phyloP scores from a whole-genome alignment of 2,797 vertebrate genomes.

The Coreius guichenoti region DNA sequence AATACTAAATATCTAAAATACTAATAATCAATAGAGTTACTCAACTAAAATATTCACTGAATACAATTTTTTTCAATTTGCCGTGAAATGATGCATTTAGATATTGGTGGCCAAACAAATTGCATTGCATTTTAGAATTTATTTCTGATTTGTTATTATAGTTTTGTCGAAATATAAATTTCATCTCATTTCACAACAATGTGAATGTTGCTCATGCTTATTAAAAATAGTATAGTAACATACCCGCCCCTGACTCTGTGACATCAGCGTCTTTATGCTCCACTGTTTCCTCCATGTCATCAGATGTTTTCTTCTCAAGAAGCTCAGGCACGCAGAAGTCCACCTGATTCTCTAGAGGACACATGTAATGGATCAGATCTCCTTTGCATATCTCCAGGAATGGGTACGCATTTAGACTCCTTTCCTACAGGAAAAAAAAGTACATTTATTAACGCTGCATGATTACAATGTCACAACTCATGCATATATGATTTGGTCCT shows the following conservation, averaged over 20 bases:
- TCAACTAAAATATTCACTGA: not conserved
- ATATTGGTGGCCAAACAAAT: not conserved
- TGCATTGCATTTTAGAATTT: not conserved
- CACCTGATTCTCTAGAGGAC: conserved; percentile 89
- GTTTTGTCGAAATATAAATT: not conserved
- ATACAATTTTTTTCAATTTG: not conserved
- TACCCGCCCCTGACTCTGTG: conserved; percentile 70
- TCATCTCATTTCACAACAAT: not conserved
- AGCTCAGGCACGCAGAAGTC: conserved; percentile 94
- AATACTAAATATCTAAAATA: not conserved
- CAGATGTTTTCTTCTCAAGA: conserved; percentile 65
- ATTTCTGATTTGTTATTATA: not conserved
- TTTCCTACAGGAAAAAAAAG: conserved; percentile 78
- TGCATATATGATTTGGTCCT: not conserved
- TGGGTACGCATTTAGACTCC: conserved; percentile 91
- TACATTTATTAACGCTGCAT: not conserved
- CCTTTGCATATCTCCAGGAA: conserved; percentile 88
- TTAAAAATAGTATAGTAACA: not conserved
- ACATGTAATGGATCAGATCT: conserved; percentile 90
- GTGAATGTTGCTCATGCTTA: not conserved
- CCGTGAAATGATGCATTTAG: not conserved
- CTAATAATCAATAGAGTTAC: not conserved
- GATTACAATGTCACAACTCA: not conserved
- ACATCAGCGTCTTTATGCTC: conserved; percentile 84
- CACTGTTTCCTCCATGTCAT: conserved; percentile 74